These are phyloP conservation scores for Jacana jacana DNA, from an alignment of 2,113 vertebrate species.

Conservation along the genomic window DNA sequence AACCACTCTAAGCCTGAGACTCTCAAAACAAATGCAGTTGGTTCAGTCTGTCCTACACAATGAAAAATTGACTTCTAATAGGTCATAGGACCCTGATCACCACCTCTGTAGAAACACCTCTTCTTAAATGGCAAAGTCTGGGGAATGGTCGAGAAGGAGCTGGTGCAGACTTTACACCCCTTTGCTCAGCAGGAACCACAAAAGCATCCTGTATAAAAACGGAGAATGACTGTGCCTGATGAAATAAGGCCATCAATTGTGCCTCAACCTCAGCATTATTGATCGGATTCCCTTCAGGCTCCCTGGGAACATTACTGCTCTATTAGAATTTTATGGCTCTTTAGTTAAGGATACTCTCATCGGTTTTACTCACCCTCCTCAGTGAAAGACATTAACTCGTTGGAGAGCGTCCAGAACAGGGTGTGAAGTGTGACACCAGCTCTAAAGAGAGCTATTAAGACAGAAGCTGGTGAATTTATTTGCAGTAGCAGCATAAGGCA, in stretches of 20 bases:
- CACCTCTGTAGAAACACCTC: background rate
- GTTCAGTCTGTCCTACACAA: background rate
- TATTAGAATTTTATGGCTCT: conserved; percentile 38
- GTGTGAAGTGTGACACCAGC: background rate
- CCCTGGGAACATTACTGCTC: background rate
- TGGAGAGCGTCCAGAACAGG: conserved; percentile 9
- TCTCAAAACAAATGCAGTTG: background rate
- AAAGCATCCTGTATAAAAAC: conserved; percentile 33
- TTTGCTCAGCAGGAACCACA: conserved; percentile 12
- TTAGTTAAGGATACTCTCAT: conserved; percentile 50
- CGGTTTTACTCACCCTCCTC: conserved; percentile 41
- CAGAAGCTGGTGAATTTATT: conserved; percentile 8
- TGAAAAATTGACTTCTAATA: background rate
- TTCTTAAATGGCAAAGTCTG: background rate
- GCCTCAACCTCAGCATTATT: background rate
- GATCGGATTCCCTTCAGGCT: background rate
- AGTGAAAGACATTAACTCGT: conserved; percentile 26
- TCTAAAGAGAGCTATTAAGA: background rate
- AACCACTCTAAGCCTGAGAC: background rate
- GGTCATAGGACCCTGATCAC: background rate
- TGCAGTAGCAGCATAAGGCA: background rate
- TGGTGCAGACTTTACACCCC: background rate
- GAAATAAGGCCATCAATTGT: background rate
- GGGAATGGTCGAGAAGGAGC: background rate
- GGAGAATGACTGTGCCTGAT: background rate